Conservation (phyloP, 2,797 vertebrate species). For the Molothrus ater region DNA sequence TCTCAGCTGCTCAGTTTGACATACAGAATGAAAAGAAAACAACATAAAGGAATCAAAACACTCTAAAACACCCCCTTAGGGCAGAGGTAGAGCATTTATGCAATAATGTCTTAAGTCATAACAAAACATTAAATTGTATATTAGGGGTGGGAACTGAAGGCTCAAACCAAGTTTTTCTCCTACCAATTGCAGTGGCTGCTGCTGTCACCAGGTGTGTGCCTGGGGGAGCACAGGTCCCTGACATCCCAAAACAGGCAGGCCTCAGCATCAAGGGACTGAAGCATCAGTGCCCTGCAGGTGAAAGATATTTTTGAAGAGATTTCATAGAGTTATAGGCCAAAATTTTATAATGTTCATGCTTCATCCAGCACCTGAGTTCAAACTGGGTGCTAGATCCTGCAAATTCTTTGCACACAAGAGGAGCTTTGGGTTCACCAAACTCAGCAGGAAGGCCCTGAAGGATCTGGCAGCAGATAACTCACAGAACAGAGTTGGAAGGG, state of each 20-base stretch:
- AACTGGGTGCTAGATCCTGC: neutral
- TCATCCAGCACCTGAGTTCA: neutral
- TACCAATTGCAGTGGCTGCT: neutral
- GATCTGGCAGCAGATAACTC: neutral
- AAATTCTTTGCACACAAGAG: neutral
- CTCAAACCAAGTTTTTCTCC: neutral
- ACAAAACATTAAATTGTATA: constrained; percentile 43
- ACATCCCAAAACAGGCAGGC: neutral
- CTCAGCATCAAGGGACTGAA: neutral
- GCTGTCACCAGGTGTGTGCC: neutral
- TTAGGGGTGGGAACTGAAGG: constrained; percentile 6
- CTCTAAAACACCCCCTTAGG: constrained; percentile 27
- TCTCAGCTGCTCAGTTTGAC: neutral
- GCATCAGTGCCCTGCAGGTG: neutral
- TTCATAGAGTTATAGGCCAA: neutral
- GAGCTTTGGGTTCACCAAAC: neutral
- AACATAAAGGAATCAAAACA: constrained; percentile 19
- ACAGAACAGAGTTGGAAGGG: neutral
- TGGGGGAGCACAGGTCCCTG: neutral
- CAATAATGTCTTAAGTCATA: constrained; percentile 29
- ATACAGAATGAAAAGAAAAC: constrained; percentile 29
- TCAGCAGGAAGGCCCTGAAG: neutral
- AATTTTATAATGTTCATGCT: neutral
- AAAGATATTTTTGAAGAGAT: neutral
- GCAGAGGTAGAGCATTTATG: constrained; percentile 11